Base-by-base conservation (phyloP, 1,140 invertebrate species). In the Drosophila repleta region DNA sequence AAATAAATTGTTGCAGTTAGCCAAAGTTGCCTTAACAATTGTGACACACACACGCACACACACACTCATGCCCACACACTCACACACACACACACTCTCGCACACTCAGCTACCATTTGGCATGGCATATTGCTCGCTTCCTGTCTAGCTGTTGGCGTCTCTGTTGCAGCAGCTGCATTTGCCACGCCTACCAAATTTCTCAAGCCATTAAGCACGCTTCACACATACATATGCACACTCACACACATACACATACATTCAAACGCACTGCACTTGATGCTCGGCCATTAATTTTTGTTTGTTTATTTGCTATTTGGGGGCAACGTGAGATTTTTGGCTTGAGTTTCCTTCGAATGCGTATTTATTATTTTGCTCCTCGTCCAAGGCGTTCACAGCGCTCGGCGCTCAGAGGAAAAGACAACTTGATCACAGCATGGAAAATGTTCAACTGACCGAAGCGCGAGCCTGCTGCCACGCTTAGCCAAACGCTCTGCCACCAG, bases 371-470 rank as follows among this genome's bases (percentile, higher is more conserved):
- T 48, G 69, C 69, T 84, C 77, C 81, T 85, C 85, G 78, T 87
- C 81, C 82, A 81, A 85, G 82, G 80, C 80, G 76, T 84, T 76
- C 76, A 80, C 81, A 88, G 82, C 82, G 82, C 82, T 87, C 79
- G 83, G 82, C 82, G 82, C 82, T 87, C 83, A 87, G 78, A 87
- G 82, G 83, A 88, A 88, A 85, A 87, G 82, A 87, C 82, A 87
- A 87, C 82, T 87, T 87, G 82, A 87, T 87, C 82, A 87, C 82
- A 87, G 82, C 82, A 87, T 87, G 82, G 82, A 87, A 87, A 78
- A 87, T 87, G 82, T 87, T 87, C 82, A 87, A 87, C 82, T 87
- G 82, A 87, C 83, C 82, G 78, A 87, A 74, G 49, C 83, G 71
- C 67, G 51, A 75, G 61, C 63, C 71, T 68, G 76, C 68, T 66